Evolutionary conservation across 2,113 vertebrate genomes (phyloP).

Genomic region (Brevimyrus niger): DNA sequence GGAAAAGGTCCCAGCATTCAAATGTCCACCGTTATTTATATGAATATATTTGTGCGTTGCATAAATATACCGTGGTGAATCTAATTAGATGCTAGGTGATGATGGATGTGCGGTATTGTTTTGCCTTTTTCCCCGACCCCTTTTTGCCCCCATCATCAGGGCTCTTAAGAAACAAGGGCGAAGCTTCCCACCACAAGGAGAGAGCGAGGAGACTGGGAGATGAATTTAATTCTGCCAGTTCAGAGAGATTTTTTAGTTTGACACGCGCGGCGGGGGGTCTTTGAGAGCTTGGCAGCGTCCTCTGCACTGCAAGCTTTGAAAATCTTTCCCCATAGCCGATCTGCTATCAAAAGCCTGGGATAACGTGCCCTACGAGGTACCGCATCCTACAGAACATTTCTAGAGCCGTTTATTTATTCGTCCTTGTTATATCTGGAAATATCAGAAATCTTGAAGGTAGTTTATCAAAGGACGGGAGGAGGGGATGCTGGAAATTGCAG

Average conservation of each 20-base stretch:
- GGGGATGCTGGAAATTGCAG: slow-evolving; percentile 41
- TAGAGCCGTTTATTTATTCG: slow-evolving; percentile 86
- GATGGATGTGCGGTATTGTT: slow-evolving; percentile 59
- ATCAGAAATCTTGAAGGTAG: slow-evolving; percentile 73
- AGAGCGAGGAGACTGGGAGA: slow-evolving; percentile 74
- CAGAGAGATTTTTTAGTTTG: slow-evolving; percentile 96
- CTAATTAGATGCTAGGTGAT: slow-evolving; percentile 72
- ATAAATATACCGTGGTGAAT: slow-evolving; percentile 67
- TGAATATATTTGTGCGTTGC: slow-evolving; percentile 43
- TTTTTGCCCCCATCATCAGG: slow-evolving; percentile 47
- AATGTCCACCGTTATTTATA: neutral
- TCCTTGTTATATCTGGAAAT: slow-evolving; percentile 73
- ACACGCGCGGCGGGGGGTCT: slow-evolving; percentile 79
- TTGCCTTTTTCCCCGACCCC: neutral
- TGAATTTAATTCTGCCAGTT: slow-evolving; percentile 93
- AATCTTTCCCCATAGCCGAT: slow-evolving; percentile 79
- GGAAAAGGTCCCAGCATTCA: neutral
- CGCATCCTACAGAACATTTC: slow-evolving; percentile 82
- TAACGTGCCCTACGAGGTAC: slow-evolving; percentile 91
- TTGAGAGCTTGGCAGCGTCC: slow-evolving; percentile 80
- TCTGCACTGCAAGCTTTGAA: slow-evolving; percentile 84
- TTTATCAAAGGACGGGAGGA: slow-evolving; percentile 58
- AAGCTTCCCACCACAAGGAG: slow-evolving; percentile 72
- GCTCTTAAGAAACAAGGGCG: slow-evolving; percentile 69
- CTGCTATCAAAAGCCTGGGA: slow-evolving; percentile 89